Base-by-base conservation (phyloP, 2,888 invertebrate genomes). In the Exephanes ischioxanthus region DNA sequence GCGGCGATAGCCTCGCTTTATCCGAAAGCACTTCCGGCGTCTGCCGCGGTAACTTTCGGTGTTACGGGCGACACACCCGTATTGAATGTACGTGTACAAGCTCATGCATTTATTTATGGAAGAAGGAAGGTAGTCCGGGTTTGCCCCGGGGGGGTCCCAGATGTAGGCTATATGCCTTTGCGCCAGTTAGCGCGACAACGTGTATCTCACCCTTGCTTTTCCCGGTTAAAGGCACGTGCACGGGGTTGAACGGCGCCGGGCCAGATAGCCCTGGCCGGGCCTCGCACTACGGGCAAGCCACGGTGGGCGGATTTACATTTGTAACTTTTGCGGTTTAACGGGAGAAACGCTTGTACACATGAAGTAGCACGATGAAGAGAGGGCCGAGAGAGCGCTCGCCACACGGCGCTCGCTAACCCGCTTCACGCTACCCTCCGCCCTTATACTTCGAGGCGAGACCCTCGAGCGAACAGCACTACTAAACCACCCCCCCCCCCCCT, bases 251-350 rank as follows among this genome's bases (percentile, higher is more conserved):
- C 45, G 55, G 14, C 14, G 14, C 58, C 26, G 55, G 22, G 16
- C 14, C 14, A 16, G 61, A 45, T 51, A 30, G 19, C 61, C 22
- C 30, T n/a, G 58, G 67, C 16, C 67, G 33, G 9, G 51, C 76
- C 33, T 76, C 16, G 37, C 16, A 70, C 73, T 72, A 68, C 37
- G 63, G 63, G 76, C 70, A 45, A 45, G 72, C 73, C 72, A 71
- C 81, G 68, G 67, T 58, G 80, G 86, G 78, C 87, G 88, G 87
- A 93, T 93, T 92, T 93, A 91, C 93, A 93, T 93, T 90, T 89
- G 90, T 91, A 92, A 93, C 92, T 92, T 93, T 93, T 89, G 89
- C 87, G 90, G 91, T 90, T 92, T 92, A 91, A 89, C 90, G 89
- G 78, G 84, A 87, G 89, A 90, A 91, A 90, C 82, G 87, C 73